phyloP scores from a whole-genome alignment of 2,113 vertebrate genomes.

The Centropristis striata region DNA sequence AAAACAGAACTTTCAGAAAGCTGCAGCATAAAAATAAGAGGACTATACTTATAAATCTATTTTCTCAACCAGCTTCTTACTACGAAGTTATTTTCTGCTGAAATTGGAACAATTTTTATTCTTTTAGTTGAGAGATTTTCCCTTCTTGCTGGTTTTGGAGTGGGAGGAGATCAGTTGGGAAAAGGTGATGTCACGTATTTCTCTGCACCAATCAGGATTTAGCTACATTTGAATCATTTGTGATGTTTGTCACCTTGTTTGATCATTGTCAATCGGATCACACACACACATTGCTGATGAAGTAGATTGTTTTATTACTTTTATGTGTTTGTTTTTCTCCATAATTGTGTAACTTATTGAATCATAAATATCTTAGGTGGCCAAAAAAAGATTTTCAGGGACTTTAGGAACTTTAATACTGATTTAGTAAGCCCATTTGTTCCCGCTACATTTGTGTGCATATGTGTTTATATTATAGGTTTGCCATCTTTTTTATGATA shows the following conservation, averaged over 20 bases:
- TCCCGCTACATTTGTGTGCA: background rate
- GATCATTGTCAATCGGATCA: slow-evolving; percentile 4
- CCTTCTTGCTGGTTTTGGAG: background rate
- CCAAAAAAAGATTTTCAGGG: background rate
- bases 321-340: background rate
- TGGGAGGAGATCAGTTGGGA: background rate
- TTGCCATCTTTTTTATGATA: too few species aligned
- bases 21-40: background rate
- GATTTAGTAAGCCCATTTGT: too few species aligned
- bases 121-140: background rate
- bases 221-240: slow-evolving; percentile 18
- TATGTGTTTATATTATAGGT: too few species aligned
- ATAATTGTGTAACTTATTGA: background rate
- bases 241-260: slow-evolving; percentile 1
- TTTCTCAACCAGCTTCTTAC: background rate
- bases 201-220: slow-evolving; percentile 10
- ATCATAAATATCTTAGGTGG: background rate
- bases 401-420: too few species aligned
- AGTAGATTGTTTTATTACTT: background rate
- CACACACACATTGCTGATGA: background rate
- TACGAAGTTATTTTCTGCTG: background rate
- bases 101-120: background rate
- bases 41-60: background rate
- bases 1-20: background rate
- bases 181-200: background rate